Percentiles rank a stretch among this genome's conserved stretches.
Evolutionary conservation across 2,797 vertebrate species (phyloP).

Genomic region (Alfaro cultratus): DNA sequence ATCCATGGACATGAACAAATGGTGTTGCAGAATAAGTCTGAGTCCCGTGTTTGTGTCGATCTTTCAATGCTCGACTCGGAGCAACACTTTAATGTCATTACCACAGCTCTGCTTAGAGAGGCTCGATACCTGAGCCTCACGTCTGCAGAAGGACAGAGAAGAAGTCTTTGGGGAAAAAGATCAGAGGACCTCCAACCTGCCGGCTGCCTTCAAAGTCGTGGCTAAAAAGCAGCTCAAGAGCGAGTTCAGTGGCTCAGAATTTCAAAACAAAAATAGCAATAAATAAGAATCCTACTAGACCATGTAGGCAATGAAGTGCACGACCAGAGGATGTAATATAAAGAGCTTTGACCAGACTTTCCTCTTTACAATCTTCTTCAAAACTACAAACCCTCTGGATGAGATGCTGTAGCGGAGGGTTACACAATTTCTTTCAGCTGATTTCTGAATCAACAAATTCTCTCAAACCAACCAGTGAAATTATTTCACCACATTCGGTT

Average conservation of each 20-base stretch:
- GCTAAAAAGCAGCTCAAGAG: slow-evolving; percentile 74
- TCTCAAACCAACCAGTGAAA: neutral
- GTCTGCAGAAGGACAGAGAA: slow-evolving; percentile 54
- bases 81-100: slow-evolving; percentile 62
- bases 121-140: slow-evolving; percentile 65
- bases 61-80: slow-evolving; percentile 41
- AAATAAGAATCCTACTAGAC: slow-evolving; percentile 51
- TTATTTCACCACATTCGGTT: neutral
- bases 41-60: slow-evolving; percentile 9
- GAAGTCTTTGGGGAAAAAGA: slow-evolving; percentile 74
- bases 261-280: slow-evolving; percentile 68
- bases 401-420: neutral
- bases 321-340: slow-evolving; percentile 44
- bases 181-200: slow-evolving; percentile 73
- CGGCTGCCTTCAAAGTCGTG: slow-evolving; percentile 76
- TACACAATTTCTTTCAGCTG: neutral
- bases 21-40: slow-evolving; percentile 36
- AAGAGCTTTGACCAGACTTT: slow-evolving; percentile 43
- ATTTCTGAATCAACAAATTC: neutral
- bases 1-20: slow-evolving; percentile 41
- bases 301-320: slow-evolving; percentile 51
- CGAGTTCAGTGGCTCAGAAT: slow-evolving; percentile 73
- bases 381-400: slow-evolving; percentile 15
- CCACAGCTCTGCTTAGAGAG: slow-evolving; percentile 43
- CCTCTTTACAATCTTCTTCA: slow-evolving; percentile 21